These are phyloP conservation scores for Chouioia cunea DNA, from an alignment of 2,888 invertebrate genomes.

Conservation along the genomic window DNA sequence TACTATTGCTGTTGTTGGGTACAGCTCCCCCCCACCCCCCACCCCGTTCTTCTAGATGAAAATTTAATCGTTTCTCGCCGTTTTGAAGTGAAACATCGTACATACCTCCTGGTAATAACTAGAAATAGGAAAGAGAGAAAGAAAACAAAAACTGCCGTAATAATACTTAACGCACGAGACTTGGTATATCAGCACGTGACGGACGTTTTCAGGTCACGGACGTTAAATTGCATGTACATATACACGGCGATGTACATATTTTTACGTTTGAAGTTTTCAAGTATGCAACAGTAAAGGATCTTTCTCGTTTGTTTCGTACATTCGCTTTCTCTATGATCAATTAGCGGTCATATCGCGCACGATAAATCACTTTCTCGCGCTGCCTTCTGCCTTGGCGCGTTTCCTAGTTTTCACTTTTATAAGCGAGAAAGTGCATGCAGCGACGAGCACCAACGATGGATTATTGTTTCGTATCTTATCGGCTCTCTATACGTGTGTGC, in stretches of 20 bases:
- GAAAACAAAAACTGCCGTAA: too few relatives aligned
- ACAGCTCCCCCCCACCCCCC: too few relatives aligned
- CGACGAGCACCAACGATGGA: not conserved
- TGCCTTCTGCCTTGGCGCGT: constrained; percentile 6
- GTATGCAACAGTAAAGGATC: too few relatives aligned
- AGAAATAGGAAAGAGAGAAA: too few relatives aligned
- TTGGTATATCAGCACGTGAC: constrained; percentile 44
- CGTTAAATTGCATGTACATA: constrained; percentile 46
- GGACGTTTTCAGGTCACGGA: constrained; percentile 57
- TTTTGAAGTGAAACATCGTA: too few relatives aligned
- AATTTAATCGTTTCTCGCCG: too few relatives aligned
- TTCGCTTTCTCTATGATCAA: too few relatives aligned
- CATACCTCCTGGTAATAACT: too few relatives aligned
- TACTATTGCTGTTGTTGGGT: too few relatives aligned
- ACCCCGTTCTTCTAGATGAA: too few relatives aligned
- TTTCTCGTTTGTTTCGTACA: too few relatives aligned
- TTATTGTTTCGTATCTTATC: not conserved
- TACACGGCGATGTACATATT: constrained; percentile 12
- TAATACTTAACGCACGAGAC: too few relatives aligned
- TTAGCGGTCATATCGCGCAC: not conserved
- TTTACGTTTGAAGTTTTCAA: constrained; percentile 3
- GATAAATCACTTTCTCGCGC: constrained; percentile 47
- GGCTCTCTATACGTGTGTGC: not conserved
- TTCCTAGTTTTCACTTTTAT: constrained; percentile 48
- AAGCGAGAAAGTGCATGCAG: constrained; percentile 32